A percentile compares a stretch with the other conserved stretches of the same genome.
phyloP scores from a whole-genome alignment of 2,888 invertebrate species.

The Scelioninae gen. 2 region DNA sequence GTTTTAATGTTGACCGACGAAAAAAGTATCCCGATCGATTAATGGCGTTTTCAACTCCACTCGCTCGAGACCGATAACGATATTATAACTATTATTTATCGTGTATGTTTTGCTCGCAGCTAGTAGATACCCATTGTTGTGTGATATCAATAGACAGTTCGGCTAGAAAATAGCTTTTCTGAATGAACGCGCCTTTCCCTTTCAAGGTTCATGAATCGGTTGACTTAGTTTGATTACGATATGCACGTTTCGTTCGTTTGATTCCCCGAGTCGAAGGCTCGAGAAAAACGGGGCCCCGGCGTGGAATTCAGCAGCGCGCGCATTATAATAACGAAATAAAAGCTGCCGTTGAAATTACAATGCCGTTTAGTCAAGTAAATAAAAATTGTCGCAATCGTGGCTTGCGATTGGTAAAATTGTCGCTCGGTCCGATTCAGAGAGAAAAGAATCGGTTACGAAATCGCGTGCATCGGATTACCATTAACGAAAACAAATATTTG shows the following conservation, averaged over 20 bases:
- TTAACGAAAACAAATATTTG: no score
- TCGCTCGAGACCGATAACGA: slow-evolving; percentile 2
- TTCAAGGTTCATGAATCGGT: slow-evolving; percentile 56
- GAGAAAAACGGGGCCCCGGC: slow-evolving; percentile 34
- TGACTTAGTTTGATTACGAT: slow-evolving; percentile 34
- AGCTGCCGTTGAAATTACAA: no score
- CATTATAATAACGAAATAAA: no score
- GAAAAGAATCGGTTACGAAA: no score
- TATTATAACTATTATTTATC: slow-evolving; percentile 9
- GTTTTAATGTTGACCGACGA: slow-evolving; percentile 21
- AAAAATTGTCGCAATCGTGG: no score
- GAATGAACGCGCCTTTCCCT: slow-evolving; percentile 58
- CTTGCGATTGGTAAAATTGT: no score
- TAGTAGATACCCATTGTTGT: slow-evolving; percentile 36
- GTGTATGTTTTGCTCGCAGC: slow-evolving; percentile 21
- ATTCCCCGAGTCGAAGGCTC: slow-evolving; percentile 37
- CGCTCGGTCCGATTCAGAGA: no score
- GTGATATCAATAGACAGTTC: slow-evolving; percentile 37
- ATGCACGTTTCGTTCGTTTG: slow-evolving; percentile 45
- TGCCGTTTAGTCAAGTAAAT: no score
- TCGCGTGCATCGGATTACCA: no score
- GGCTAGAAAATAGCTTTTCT: slow-evolving; percentile 47
- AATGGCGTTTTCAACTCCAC: neutral
- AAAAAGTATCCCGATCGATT: slow-evolving; percentile 1
- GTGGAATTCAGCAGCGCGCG: no score